phyloP scores from a whole-genome alignment of 2,797 vertebrate species.

The Eutrigla gurnardus region DNA sequence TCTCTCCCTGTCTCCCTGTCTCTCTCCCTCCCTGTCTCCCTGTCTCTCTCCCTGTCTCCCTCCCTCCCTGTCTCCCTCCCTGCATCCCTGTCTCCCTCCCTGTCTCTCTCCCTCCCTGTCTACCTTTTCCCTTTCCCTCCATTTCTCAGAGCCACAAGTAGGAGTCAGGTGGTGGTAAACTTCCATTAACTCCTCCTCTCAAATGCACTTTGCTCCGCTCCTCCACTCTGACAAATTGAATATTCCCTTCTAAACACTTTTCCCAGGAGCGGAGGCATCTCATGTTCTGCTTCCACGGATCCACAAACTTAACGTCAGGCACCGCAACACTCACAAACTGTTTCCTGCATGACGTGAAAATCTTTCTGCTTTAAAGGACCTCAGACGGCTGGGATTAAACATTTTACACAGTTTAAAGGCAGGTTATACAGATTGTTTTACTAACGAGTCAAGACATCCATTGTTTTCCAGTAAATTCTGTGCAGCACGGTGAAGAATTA shows the following conservation, averaged over 20 bases:
- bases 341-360: slow-evolving; percentile 37
- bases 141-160: slow-evolving; percentile 34
- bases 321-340: slow-evolving; percentile 35
- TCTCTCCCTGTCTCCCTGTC: too few species aligned
- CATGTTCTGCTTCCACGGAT: slow-evolving; percentile 55
- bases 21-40: too few species aligned
- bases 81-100: neutral
- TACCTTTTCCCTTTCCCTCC: neutral
- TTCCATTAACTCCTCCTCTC: slow-evolving; percentile 55
- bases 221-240: slow-evolving; percentile 69
- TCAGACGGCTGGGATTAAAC: too few species aligned
- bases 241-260: slow-evolving; percentile 68
- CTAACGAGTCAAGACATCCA: neutral
- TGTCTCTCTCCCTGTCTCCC: too few species aligned
- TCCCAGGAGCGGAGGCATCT: slow-evolving; percentile 53
- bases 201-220: slow-evolving; percentile 57
- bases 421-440: neutral
- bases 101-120: neutral
- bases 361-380: slow-evolving; percentile 1
- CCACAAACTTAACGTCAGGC: slow-evolving; percentile 39
- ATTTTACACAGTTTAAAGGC: neutral
- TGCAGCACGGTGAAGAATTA: neutral
- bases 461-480: slow-evolving; percentile 8
- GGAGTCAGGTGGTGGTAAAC: slow-evolving; percentile 51
- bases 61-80: too few species aligned